A percentile compares a stretch with the other conserved stretches of the same genome.
phyloP scores from a whole-genome alignment of 1,140 invertebrate genomes.

The Tetramorium parvispinum region DNA sequence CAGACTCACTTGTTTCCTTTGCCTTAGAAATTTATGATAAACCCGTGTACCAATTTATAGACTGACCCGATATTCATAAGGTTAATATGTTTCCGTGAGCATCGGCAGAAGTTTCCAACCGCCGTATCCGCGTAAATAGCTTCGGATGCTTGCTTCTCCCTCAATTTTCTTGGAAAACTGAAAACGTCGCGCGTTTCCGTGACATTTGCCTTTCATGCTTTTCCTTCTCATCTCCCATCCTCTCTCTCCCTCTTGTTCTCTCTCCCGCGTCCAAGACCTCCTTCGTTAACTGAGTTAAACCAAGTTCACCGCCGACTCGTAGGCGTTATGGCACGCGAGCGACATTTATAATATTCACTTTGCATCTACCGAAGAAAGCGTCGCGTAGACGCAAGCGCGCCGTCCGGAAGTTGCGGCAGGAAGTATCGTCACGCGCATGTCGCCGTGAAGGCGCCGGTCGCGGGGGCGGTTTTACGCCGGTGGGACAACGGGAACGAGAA shows the following conservation, averaged over 20 bases:
- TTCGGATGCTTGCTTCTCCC: constrained; percentile 33
- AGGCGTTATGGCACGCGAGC: constrained; percentile 69
- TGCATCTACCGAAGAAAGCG: constrained; percentile 59
- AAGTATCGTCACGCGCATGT: constrained; percentile 59
- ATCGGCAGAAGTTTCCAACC: constrained; percentile 5
- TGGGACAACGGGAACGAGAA: constrained; percentile 57
- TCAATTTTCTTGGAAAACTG: constrained; percentile 46
- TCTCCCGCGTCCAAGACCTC: constrained; percentile 30
- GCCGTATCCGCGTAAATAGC: constrained; percentile 40
- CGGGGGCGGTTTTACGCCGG: constrained; percentile 41
- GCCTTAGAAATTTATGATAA: background rate
- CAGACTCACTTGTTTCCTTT: background rate
- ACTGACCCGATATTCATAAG: constrained; percentile 22
- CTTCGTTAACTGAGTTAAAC: constrained; percentile 71
- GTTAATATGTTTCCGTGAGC: constrained; percentile 7
- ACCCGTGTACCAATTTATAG: background rate
- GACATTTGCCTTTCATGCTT: constrained; percentile 39
- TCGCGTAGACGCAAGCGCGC: constrained; percentile 36
- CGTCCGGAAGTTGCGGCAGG: constrained; percentile 69
- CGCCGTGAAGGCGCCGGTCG: constrained; percentile 6
- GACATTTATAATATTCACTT: constrained; percentile 76
- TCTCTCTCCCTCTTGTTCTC: background rate
- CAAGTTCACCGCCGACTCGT: constrained; percentile 65
- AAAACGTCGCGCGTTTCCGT: constrained; percentile 51
- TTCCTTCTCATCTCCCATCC: background rate